These are phyloP conservation scores for Micrastur ruficollis DNA, from an alignment of 2,797 vertebrate genomes.

Conservation along the genomic window DNA sequence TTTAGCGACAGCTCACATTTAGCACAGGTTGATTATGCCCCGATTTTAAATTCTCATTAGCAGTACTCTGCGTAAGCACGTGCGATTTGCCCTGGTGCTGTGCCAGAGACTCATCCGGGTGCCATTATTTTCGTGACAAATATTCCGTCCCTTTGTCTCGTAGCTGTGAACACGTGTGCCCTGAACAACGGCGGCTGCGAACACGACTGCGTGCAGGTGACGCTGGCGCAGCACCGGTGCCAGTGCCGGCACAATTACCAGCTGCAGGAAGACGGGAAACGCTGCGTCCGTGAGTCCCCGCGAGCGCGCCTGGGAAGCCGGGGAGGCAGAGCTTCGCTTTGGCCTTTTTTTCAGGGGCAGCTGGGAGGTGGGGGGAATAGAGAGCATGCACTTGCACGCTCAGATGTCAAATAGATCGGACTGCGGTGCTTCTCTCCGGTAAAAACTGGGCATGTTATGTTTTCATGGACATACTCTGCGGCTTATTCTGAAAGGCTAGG, in stretches of 20 bases:
- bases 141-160: background rate
- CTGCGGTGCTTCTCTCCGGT: background rate
- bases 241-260: constrained; percentile 81
- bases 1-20: background rate
- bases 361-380: rapidly evolving
- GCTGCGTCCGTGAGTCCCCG: constrained; percentile 83
- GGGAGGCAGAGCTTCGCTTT: background rate
- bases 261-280: constrained; percentile 83
- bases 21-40: background rate
- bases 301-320: rapidly evolving
- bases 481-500: background rate
- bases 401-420: background rate
- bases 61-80: rapidly evolving
- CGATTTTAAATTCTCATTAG: rapidly evolving
- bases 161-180: constrained; percentile 84
- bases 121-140: rapidly evolving
- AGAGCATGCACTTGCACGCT: rapidly evolving
- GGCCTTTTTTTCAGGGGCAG: background rate
- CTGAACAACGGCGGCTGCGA: constrained; percentile 90
- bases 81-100: rapidly evolving
- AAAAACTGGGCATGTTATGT: background rate
- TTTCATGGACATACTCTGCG: background rate
- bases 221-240: constrained; percentile 80
- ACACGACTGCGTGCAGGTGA: constrained; percentile 87
- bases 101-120: rapidly evolving